Conservation (phyloP, 1,140 invertebrate genomes). For the Cyclina sinensis region DNA sequence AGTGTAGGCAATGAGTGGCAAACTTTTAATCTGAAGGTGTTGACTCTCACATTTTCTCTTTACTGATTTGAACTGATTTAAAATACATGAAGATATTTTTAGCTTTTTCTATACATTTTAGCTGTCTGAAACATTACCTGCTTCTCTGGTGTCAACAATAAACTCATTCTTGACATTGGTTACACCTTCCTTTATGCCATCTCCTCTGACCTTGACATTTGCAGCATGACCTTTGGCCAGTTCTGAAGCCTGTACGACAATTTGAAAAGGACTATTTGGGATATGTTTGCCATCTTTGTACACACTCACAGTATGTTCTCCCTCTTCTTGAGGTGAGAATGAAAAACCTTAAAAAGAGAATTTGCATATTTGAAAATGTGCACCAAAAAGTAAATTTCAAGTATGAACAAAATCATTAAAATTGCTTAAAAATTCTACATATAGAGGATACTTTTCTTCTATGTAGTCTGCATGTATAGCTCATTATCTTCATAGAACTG, state of each 20-base stretch:
- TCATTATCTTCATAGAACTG: too few species aligned
- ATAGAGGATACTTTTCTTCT: too few species aligned
- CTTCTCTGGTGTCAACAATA: slow-evolving; percentile 22
- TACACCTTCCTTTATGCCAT: slow-evolving; percentile 21
- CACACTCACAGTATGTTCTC: not conserved
- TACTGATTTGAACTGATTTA: not conserved
- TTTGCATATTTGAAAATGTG: too few species aligned
- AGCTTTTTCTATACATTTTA: not conserved
- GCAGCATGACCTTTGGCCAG: not conserved
- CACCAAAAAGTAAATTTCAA: too few species aligned
- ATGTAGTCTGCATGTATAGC: too few species aligned
- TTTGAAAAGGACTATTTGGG: not conserved
- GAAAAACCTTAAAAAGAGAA: slow-evolving; percentile 34
- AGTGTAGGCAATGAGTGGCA: too few species aligned
- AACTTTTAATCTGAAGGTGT: too few species aligned
- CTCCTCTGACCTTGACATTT: slow-evolving; percentile 22
- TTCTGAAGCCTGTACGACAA: not conserved
- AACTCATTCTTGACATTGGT: slow-evolving; percentile 19
- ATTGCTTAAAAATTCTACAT: too few species aligned
- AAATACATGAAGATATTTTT: not conserved
- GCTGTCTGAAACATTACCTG: not conserved
- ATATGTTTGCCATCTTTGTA: not conserved
- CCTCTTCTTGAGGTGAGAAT: slow-evolving; percentile 15
- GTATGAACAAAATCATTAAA: too few species aligned
- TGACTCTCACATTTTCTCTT: not conserved